Conservation (phyloP, 2,888 invertebrate species). For the Nipponacmea schrenckii region DNA sequence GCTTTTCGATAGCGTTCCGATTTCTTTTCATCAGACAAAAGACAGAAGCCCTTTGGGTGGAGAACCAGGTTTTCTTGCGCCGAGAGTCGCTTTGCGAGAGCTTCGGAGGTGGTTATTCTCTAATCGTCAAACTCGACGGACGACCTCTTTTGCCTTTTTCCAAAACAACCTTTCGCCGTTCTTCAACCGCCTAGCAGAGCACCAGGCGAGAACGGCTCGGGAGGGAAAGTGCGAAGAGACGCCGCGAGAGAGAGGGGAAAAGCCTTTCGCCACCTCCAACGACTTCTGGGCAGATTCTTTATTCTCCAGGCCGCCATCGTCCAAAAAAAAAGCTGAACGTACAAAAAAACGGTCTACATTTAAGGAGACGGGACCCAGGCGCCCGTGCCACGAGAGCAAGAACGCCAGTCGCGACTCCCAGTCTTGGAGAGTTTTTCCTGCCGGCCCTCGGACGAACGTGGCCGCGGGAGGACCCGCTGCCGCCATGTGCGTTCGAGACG, state of each 20-base stretch:
- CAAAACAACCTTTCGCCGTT: too few species aligned
- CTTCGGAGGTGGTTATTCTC: too few species aligned
- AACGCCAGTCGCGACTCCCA: conserved; percentile 2
- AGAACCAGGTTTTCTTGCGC: neutral
- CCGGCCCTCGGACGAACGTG: conserved; percentile 66
- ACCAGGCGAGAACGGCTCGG: too few species aligned
- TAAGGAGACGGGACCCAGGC: conserved; percentile 15
- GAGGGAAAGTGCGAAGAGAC: too few species aligned
- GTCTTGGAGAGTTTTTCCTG: conserved; percentile 15
- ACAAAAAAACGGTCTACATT: conserved; percentile 14
- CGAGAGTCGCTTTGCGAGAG: too few species aligned
- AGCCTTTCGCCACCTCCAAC: neutral
- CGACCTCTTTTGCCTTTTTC: too few species aligned
- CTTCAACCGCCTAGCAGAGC: too few species aligned
- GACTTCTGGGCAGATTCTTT: neutral
- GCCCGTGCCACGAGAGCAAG: conserved; percentile 14
- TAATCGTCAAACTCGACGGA: too few species aligned
- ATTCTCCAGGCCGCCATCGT: neutral
- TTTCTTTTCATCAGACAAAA: too few species aligned
- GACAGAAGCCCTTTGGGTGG: too few species aligned
- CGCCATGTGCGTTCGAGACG: conserved; percentile 75
- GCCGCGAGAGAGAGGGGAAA: too few species aligned
- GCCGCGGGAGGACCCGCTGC: conserved; percentile 68
- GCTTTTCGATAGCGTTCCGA: too few species aligned
- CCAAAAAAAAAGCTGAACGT: neutral